Percentiles rank a stretch among this genome's conserved stretches.
phyloP scores from a whole-genome alignment of 2,888 invertebrate species.

The Scrobipalpa costella region DNA sequence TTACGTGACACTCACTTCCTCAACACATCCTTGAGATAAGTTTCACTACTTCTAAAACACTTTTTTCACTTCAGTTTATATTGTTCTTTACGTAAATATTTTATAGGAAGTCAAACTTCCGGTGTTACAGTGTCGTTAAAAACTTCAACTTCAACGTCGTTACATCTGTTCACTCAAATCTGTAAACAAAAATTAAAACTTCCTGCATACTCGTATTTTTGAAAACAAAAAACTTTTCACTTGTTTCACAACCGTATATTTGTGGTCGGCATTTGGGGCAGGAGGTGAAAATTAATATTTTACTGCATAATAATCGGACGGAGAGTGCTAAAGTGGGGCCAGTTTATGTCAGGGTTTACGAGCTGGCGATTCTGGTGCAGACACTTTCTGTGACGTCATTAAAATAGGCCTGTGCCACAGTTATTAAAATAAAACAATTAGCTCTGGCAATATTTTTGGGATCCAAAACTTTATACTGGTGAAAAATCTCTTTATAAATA shows the following conservation, averaged over 20 bases:
- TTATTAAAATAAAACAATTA: background rate
- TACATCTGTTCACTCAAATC: background rate
- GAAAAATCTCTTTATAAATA: too few species aligned
- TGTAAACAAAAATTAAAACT: background rate
- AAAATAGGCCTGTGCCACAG: background rate
- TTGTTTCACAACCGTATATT: slow-evolving; percentile 1
- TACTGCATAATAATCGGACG: slow-evolving; percentile 24
- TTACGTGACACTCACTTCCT: background rate
- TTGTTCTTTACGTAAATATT: too few species aligned
- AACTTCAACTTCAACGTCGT: too few species aligned
- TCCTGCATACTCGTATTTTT: slow-evolving; percentile 7
- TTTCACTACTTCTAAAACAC: background rate
- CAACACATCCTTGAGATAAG: background rate
- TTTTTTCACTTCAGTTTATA: background rate
- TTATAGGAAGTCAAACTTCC: too few species aligned
- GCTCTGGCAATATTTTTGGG: too few species aligned
- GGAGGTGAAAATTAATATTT: slow-evolving; percentile 26
- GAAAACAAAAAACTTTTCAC: background rate
- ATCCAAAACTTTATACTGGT: too few species aligned
- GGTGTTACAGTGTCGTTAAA: too few species aligned
- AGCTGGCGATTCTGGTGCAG: slow-evolving; percentile 12
- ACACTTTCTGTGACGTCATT: slow-evolving; percentile 21
- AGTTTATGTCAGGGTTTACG: slow-evolving; percentile 27
- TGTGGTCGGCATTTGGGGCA: slow-evolving; percentile 1
- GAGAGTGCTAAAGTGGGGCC: slow-evolving; percentile 18